A percentile compares a stretch with the other conserved stretches of the same genome.
These are phyloP conservation scores for Watsonalla binaria DNA, from an alignment of 2,888 invertebrate genomes.

Conservation along the genomic window DNA sequence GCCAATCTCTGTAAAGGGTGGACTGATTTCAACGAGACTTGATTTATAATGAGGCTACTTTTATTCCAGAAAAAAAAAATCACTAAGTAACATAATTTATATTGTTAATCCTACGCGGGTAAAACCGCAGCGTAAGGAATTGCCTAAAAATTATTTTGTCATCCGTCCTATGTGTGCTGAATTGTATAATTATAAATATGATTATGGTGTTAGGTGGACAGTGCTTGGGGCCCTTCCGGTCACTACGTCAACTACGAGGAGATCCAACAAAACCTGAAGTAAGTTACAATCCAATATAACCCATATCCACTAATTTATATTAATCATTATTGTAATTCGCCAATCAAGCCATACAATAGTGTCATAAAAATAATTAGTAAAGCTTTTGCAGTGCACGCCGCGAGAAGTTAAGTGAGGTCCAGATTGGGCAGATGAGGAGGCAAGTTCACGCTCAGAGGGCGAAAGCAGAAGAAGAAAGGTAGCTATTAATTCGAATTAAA, in stretches of 20 bases:
- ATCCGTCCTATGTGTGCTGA: too few species aligned
- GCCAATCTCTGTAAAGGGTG: too few species aligned
- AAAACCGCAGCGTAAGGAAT: too few species aligned
- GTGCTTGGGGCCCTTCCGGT: constrained; percentile 72
- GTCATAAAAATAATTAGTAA: constrained; percentile 16
- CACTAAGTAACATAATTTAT: too few species aligned
- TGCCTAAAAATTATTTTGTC: too few species aligned
- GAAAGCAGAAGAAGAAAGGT: constrained; percentile 91
- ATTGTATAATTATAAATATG: too few species aligned
- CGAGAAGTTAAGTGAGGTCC: constrained; percentile 88
- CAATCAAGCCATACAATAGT: neutral
- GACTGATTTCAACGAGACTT: too few species aligned
- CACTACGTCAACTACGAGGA: constrained; percentile 93
- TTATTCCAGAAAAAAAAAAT: too few species aligned
- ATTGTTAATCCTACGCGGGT: too few species aligned
- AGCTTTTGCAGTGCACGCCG: constrained; percentile 72
- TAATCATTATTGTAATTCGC: neutral
- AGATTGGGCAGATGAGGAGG: constrained; percentile 88
- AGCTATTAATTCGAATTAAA: constrained; percentile 39
- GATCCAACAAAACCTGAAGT: constrained; percentile 91
- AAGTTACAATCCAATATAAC: constrained; percentile 43
- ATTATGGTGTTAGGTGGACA: constrained; percentile 38
- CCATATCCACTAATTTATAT: neutral
- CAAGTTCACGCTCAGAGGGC: constrained; percentile 88
- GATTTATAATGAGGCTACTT: too few species aligned